Conservation (phyloP, 2,888 invertebrate genomes). For the Blastobasis adustella region DNA sequence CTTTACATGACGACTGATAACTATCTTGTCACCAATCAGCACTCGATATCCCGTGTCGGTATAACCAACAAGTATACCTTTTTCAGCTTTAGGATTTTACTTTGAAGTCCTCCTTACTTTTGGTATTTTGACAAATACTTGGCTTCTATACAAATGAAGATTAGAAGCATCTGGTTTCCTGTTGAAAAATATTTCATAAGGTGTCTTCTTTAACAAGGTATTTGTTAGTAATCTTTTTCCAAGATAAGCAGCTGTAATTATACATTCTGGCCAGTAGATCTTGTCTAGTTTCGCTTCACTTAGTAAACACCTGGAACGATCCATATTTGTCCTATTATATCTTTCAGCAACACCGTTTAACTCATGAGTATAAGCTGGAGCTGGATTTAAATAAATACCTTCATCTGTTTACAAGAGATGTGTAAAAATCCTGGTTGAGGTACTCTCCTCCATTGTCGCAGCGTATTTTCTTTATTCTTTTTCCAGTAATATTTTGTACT, state of each 20-base stretch:
- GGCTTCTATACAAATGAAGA: too few species aligned
- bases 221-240: slow-evolving; percentile 24
- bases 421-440: slow-evolving; percentile 17
- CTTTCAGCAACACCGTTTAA: slow-evolving; percentile 24
- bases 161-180: too few species aligned
- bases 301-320: slow-evolving; percentile 20
- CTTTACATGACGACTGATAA: too few species aligned
- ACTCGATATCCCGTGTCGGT: too few species aligned
- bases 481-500: slow-evolving; percentile 16
- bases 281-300: slow-evolving; percentile 19
- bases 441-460: slow-evolving; percentile 24
- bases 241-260: slow-evolving; percentile 23
- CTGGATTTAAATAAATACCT: slow-evolving; percentile 19
- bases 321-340: slow-evolving; percentile 22
- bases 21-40: too few species aligned
- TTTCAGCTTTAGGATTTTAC: too few species aligned
- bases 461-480: slow-evolving; percentile 18
- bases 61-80: too few species aligned
- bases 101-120: too few species aligned
- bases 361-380: slow-evolving; percentile 24
- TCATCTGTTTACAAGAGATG: slow-evolving; percentile 18
- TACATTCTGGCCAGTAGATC: slow-evolving; percentile 20
- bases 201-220: slow-evolving; percentile 22
- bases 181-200: too few species aligned
- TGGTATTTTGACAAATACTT: too few species aligned